Percentiles rank a stretch among this genome's conserved stretches.
Conservation (phyloP, 2,113 vertebrate genomes). For the Dinomys branickii region DNA sequence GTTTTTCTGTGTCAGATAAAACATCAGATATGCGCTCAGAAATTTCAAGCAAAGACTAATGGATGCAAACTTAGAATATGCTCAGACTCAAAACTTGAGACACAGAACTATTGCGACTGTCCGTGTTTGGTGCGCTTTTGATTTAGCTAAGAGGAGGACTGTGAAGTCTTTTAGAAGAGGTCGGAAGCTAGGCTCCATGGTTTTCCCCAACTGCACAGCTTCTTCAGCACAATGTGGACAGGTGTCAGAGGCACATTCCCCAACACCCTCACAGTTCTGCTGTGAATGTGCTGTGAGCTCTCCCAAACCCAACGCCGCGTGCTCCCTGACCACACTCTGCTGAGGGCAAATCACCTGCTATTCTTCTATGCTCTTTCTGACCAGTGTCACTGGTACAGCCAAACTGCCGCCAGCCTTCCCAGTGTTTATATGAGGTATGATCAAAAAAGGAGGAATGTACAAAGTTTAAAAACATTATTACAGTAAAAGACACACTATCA, state of each 20-base stretch:
- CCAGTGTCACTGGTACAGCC: too few species aligned
- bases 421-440: not conserved
- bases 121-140: not conserved
- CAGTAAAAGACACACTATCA: not conserved
- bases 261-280: not conserved
- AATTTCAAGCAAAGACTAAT: not conserved
- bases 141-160: not conserved
- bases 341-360: not conserved
- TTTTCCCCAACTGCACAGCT: not conserved
- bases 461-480: not conserved
- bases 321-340: not conserved
- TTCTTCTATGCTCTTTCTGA: not conserved
- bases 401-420: not conserved
- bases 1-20: constrained; percentile 7
- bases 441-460: not conserved
- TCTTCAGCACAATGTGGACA: not conserved
- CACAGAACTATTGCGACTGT: not conserved
- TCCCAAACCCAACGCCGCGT: not conserved
- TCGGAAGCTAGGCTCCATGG: not conserved
- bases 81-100: not conserved
- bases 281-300: not conserved
- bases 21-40: not conserved
- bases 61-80: constrained; percentile 15
- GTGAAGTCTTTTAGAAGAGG: not conserved
- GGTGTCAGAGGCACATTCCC: constrained; percentile 12